These are phyloP conservation scores for Exocentrus adspersus DNA, from an alignment of 2,888 invertebrate genomes.

Conservation along the genomic window DNA sequence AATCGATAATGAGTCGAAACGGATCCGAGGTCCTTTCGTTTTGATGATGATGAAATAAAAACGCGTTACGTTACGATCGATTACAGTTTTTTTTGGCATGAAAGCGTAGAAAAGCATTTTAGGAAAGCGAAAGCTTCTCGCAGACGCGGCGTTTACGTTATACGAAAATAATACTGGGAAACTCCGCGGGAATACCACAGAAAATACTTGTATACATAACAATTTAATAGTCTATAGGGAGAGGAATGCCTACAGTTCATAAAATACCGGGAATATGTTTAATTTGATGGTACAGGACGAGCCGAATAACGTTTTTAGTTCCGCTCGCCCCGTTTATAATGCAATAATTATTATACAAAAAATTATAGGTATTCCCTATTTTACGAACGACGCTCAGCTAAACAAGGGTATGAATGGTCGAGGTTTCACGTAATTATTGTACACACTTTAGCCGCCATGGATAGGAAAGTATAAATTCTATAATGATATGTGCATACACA, in stretches of 20 bases:
- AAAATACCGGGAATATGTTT: constrained; percentile 44
- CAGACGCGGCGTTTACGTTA: constrained; percentile 6
- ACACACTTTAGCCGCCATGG: constrained; percentile 57
- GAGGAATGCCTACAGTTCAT: constrained; percentile 53
- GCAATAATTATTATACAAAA: too few species aligned
- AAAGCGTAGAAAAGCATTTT: constrained; percentile 34
- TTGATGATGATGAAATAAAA: constrained; percentile 11
- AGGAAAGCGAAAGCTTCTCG: constrained; percentile 24
- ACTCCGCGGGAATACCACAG: constrained; percentile 53
- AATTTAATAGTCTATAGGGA: constrained; percentile 60
- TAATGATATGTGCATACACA: constrained; percentile 64
- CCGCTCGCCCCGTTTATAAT: too few species aligned
- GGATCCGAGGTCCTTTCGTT: too few species aligned
- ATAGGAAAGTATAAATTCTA: constrained; percentile 63
- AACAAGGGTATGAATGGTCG: constrained; percentile 57
- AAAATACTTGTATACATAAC: constrained; percentile 60
- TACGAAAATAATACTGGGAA: constrained; percentile 30
- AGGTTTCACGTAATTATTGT: constrained; percentile 57
- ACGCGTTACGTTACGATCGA: too few species aligned
- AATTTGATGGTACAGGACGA: background rate
- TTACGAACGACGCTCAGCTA: constrained; percentile 44
- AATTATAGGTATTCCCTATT: constrained; percentile 36
- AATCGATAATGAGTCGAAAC: constrained; percentile 8
- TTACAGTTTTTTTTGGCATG: constrained; percentile 7
- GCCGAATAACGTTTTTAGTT: too few species aligned